Conservation (phyloP, 2,888 invertebrate genomes). For the Synergus laeviventris region DNA sequence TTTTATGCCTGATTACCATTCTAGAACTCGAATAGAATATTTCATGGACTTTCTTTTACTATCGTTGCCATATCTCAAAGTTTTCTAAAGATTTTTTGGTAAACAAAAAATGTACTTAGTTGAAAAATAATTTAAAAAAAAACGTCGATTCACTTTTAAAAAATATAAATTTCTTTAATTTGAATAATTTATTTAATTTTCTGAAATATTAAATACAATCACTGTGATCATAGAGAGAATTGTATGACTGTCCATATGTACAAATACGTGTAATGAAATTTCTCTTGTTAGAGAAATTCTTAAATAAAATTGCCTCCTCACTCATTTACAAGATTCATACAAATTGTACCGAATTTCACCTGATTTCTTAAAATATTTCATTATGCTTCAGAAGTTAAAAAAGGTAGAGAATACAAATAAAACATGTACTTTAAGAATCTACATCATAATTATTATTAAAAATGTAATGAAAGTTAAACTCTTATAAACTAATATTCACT, state of each 20-base stretch:
- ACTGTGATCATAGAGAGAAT: neutral
- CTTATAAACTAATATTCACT: slow-evolving; percentile 18
- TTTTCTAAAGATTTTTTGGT: too few relatives aligned
- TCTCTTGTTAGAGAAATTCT: neutral
- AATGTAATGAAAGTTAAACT: neutral
- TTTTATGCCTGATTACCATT: too few relatives aligned
- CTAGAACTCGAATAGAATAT: too few relatives aligned
- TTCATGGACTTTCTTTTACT: too few relatives aligned
- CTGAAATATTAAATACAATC: neutral
- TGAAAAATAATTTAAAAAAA: neutral
- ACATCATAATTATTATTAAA: neutral
- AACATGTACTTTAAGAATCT: too few relatives aligned
- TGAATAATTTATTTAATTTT: neutral
- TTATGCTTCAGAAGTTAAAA: neutral
- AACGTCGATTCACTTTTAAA: neutral
- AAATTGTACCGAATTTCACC: neutral
- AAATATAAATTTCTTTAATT: neutral
- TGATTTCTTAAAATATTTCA: neutral
- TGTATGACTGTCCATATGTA: neutral
- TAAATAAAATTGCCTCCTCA: neutral
- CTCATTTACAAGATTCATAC: neutral
- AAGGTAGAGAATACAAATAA: too few relatives aligned
- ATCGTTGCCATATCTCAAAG: too few relatives aligned
- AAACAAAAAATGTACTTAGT: neutral
- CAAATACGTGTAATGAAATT: neutral